Percentiles rank a stretch among this genome's conserved stretches.
phyloP scores from a whole-genome alignment of 2,888 invertebrate species.

The Xestobium rufovillosum region DNA sequence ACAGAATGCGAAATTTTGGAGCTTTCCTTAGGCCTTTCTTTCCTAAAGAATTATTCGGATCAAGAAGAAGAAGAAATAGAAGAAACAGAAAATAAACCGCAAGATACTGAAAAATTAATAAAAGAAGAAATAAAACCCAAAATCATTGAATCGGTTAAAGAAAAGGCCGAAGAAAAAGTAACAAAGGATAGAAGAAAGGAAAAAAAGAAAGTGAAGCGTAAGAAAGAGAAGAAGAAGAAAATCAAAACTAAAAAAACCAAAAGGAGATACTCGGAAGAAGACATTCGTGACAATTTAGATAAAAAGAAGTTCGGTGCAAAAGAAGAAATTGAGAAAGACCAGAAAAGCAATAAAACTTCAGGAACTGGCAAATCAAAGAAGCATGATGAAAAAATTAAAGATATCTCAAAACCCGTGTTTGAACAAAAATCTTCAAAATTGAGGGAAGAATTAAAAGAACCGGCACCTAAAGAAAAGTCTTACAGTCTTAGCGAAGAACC shows the following conservation, averaged over 20 bases:
- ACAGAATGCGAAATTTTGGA: constrained; percentile 34
- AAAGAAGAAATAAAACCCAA: neutral
- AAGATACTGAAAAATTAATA: neutral
- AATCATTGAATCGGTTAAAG: neutral
- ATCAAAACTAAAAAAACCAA: neutral
- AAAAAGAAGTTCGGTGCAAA: too few relatives aligned
- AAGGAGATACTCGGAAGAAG: too few relatives aligned
- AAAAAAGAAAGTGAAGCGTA: neutral
- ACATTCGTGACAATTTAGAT: too few relatives aligned
- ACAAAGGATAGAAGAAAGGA: constrained; percentile 1
- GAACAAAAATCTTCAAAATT: too few relatives aligned
- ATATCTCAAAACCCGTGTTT: too few relatives aligned
- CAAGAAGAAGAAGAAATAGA: constrained; percentile 29
- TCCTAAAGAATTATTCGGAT: constrained; percentile 37
- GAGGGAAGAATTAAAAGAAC: too few relatives aligned
- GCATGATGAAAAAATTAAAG: too few relatives aligned
- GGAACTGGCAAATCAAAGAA: too few relatives aligned
- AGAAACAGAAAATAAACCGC: neutral
- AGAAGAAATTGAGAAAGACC: too few relatives aligned
- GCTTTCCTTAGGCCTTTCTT: constrained; percentile 36
- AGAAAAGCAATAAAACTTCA: too few relatives aligned
- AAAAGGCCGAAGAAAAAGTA: neutral
- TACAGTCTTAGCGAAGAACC: too few relatives aligned
- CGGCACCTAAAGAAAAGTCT: too few relatives aligned
- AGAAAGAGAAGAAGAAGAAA: constrained; percentile 4